A percentile compares a stretch with the other conserved stretches of the same genome.
phyloP scores from a whole-genome alignment of 2,113 vertebrate species.

The Phoxinus phoxinus region DNA sequence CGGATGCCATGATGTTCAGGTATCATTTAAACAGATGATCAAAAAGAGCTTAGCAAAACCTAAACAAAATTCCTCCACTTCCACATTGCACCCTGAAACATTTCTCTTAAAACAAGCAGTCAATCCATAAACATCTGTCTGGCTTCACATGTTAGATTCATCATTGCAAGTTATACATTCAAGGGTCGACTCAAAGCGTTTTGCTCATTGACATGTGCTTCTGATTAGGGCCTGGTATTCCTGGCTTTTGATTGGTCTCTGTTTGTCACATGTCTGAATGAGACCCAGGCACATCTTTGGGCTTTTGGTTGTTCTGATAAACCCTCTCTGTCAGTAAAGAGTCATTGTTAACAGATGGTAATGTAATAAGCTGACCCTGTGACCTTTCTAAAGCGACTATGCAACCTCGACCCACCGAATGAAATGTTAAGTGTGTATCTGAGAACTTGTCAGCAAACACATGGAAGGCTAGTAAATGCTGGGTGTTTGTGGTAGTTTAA shows the following conservation, averaged over 20 bases:
- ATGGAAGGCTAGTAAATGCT: slow-evolving; percentile 69
- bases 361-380: slow-evolving; percentile 79
- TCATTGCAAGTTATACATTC: background rate
- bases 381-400: slow-evolving; percentile 65
- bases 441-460: slow-evolving; percentile 89
- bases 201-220: slow-evolving; percentile 65
- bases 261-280: slow-evolving; percentile 57
- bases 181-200: background rate
- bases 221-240: slow-evolving; percentile 59
- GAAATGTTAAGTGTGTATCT: slow-evolving; percentile 81
- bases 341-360: slow-evolving; percentile 78
- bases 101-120: slow-evolving; percentile 9
- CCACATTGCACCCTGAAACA: background rate
- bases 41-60: background rate
- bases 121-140: slow-evolving; percentile 13
- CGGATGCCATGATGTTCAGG: background rate
- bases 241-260: slow-evolving; percentile 50
- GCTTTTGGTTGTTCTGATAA: slow-evolving; percentile 61
- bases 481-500: slow-evolving; percentile 69
- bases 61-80: slow-evolving; percentile 21
- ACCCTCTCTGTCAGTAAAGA: slow-evolving; percentile 76
- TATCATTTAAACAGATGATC: slow-evolving; percentile 14
- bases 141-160: background rate
- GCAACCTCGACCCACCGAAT: slow-evolving; percentile 72
- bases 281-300: slow-evolving; percentile 16